A percentile compares a stretch with the other conserved stretches of the same genome.
phyloP scores from a whole-genome alignment of 92 coral and sea anemone genomes.

The Plumapathes pennacea region DNA sequence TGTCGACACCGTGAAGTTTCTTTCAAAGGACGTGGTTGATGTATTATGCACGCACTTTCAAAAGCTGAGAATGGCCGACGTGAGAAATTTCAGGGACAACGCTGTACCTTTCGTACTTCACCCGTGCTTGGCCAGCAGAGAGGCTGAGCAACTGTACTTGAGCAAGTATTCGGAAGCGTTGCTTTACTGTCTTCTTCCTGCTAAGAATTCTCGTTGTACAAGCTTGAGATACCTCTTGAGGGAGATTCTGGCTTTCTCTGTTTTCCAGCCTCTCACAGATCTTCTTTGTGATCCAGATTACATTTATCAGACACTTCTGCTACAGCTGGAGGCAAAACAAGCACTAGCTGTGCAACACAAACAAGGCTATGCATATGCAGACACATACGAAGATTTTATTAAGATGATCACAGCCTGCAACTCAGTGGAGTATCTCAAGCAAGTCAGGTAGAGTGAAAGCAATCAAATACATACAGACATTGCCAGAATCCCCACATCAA shows the following conservation, averaged over 20 bases:
- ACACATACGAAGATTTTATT: constrained; percentile 96
- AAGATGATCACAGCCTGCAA: constrained; percentile 88
- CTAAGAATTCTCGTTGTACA: constrained; percentile 68
- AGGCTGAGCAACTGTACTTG: constrained; percentile 76
- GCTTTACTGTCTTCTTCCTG: constrained; percentile 76
- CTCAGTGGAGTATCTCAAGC: constrained; percentile 89
- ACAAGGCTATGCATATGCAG: constrained; percentile 99
- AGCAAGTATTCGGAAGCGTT: constrained; percentile 83
- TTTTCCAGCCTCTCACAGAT: constrained; percentile 88
- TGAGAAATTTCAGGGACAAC: constrained; percentile 66
- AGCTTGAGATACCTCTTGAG: constrained; percentile 75
- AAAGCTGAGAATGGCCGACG: constrained; percentile 84
- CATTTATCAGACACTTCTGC: constrained; percentile 82
- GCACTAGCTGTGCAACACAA: constrained; percentile 89
- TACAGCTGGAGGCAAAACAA: constrained; percentile 87
- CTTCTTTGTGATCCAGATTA: constrained; percentile 97
- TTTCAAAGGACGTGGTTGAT: constrained; percentile 89
- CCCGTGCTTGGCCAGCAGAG: constrained; percentile 74
- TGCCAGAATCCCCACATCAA: too few species aligned
- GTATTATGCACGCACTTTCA: constrained; percentile 90
- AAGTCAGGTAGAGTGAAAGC: constrained; percentile 95
- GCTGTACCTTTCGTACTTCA: constrained; percentile 86
- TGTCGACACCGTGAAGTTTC: constrained; percentile 88
- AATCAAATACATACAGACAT: too few species aligned
- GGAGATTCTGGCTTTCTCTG: constrained; percentile 90